Percentiles rank a stretch among this genome's conserved stretches.
phyloP scores from a whole-genome alignment of 2,797 vertebrate species.

The Eutrigla gurnardus region DNA sequence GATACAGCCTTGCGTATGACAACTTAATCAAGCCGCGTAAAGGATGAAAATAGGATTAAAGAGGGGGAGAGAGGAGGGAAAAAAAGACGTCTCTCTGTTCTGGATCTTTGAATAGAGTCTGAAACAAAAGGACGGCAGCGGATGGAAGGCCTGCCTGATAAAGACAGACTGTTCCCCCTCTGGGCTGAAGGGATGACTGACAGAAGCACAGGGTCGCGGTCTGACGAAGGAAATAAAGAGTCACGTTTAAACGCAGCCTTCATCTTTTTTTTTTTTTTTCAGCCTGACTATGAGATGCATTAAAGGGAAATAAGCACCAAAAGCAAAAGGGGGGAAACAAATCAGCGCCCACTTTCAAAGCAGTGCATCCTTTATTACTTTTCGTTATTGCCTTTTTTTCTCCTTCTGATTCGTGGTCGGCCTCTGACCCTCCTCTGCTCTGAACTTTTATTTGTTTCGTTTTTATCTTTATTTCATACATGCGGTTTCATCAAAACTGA shows the following conservation, averaged over 20 bases:
- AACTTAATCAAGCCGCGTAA: conserved; percentile 70
- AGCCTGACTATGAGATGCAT: conserved; percentile 50
- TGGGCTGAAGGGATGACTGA: conserved; percentile 70
- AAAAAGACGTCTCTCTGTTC: conserved; percentile 56
- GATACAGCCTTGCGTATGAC: conserved; percentile 52
- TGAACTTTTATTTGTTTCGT: conserved; percentile 39
- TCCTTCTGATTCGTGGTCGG: not conserved
- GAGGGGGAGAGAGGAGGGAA: conserved; percentile 24
- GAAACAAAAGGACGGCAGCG: conserved; percentile 72
- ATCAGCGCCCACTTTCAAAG: conserved; percentile 45
- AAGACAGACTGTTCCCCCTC: conserved; percentile 68
- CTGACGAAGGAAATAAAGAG: conserved; percentile 72
- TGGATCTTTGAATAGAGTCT: conserved; percentile 71
- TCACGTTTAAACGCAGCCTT: conserved; percentile 65
- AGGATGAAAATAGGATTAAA: conserved; percentile 72
- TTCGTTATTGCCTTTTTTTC: conserved; percentile 63
- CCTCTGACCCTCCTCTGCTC: conserved; percentile 38
- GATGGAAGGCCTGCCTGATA: conserved; percentile 56
- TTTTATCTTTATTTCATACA: conserved; percentile 50
- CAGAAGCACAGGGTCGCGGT: conserved; percentile 66
- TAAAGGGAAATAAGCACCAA: conserved; percentile 36
- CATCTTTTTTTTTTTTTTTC: conserved; percentile 41
- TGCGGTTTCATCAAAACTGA: conserved; percentile 35
- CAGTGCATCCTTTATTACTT: conserved; percentile 63
- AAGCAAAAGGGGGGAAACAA: conserved; percentile 41